Percentiles rank a stretch among this genome's conserved stretches.
Conservation (phyloP, 2,113 vertebrate genomes). For the Thunnus thynnus region DNA sequence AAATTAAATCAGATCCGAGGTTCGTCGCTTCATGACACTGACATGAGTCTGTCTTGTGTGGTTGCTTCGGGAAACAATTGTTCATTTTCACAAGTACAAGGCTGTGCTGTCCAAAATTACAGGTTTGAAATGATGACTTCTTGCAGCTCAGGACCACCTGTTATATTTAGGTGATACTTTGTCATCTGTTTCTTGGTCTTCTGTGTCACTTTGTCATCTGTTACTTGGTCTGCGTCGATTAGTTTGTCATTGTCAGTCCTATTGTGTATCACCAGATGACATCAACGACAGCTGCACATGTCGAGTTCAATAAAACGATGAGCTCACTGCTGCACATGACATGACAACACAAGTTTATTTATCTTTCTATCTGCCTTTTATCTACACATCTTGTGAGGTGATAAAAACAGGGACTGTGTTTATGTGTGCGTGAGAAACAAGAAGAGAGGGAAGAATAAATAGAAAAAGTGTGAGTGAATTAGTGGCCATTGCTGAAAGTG, state of each 20-base stretch:
- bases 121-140: constrained; percentile 30
- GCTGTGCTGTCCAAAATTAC: constrained; percentile 26
- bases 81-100: constrained; percentile 36
- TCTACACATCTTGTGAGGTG: constrained; percentile 14
- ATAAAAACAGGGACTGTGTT: constrained; percentile 34
- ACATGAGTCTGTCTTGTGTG: constrained; percentile 17
- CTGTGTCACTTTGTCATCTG: constrained; percentile 34
- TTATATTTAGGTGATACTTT: background rate
- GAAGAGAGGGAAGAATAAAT: background rate
- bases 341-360: constrained; percentile 9
- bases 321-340: constrained; percentile 52
- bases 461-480: background rate
- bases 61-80: constrained; percentile 1
- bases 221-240: background rate
- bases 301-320: constrained; percentile 29
- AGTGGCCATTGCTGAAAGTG: constrained; percentile 8
- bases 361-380: constrained; percentile 13
- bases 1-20: background rate
- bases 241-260: constrained; percentile 35
- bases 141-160: background rate
- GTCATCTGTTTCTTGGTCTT: constrained; percentile 5
- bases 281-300: constrained; percentile 8
- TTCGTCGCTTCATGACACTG: background rate
- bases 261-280: constrained; percentile 35
- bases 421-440: constrained; percentile 30